These are phyloP conservation scores for Drosophila pruinosa DNA, from an alignment of 1,140 invertebrate genomes.

Conservation along the genomic window DNA sequence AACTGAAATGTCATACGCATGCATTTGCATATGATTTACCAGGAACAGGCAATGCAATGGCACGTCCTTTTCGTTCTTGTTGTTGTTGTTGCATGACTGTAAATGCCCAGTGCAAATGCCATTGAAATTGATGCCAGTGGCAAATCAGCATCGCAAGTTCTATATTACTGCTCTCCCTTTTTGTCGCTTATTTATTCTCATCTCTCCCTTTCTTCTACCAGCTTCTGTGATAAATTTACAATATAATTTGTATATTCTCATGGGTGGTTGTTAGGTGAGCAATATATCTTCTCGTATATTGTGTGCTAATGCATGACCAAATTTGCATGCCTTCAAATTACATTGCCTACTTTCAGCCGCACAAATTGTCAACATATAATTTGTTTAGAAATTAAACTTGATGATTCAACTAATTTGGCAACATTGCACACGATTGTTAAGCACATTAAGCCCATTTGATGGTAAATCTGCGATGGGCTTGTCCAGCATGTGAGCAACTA, in stretches of 20 bases:
- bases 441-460: too few relatives aligned
- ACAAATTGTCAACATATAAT: conserved; percentile 55
- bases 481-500: neutral
- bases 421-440: conserved; percentile 21
- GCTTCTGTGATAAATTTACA: conserved; percentile 13
- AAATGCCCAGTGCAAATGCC: conserved; percentile 29
- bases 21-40: conserved; percentile 76
- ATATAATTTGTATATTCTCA: conserved; percentile 41
- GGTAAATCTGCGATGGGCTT: conserved; percentile 43
- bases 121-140: conserved; percentile 38
- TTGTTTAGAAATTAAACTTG: conserved; percentile 73
- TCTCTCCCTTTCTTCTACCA: neutral
- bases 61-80: neutral
- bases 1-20: conserved; percentile 79
- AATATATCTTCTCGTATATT: conserved; percentile 29
- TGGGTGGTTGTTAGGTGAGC: neutral
- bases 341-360: conserved; percentile 43
- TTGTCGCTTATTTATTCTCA: too few relatives aligned
- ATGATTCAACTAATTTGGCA: conserved; percentile 60
- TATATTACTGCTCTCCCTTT: neutral
- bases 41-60: conserved; percentile 26
- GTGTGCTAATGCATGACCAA: conserved; percentile 30
- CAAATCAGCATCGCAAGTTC: conserved; percentile 22
- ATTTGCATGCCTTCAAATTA: conserved; percentile 42
- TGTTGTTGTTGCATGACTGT: conserved; percentile 17